Conservation (phyloP, 2,113 vertebrate species). For the Trogon melanurus region DNA sequence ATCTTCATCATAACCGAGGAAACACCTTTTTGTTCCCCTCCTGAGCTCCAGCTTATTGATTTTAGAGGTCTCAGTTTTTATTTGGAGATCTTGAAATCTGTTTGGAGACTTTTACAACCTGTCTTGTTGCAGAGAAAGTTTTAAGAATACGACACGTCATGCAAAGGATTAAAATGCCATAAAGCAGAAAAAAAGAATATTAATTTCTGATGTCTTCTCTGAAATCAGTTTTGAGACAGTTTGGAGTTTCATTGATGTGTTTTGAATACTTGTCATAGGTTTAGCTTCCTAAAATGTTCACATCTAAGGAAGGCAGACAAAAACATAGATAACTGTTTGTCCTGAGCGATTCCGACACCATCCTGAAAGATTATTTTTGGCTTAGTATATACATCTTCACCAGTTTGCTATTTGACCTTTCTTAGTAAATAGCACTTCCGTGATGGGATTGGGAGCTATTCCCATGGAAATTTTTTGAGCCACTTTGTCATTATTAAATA, state of each 20-base stretch:
- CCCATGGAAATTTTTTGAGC: not conserved
- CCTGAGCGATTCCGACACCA: not conserved
- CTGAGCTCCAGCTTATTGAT: not conserved
- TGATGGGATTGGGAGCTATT: not conserved
- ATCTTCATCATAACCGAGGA: not conserved
- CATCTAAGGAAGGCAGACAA: not conserved
- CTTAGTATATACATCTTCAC: not conserved
- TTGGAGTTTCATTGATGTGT: not conserved
- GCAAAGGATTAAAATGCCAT: not conserved
- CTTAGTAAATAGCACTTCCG: not conserved
- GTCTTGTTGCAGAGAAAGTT: not conserved
- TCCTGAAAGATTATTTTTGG: not conserved
- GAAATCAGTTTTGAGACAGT: not conserved
- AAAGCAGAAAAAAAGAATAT: not conserved
- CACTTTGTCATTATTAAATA: not conserved
- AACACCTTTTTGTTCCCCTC: not conserved
- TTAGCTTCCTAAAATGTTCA: not conserved
- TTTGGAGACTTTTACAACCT: not conserved
- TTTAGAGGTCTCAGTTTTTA: not conserved
- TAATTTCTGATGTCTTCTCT: not conserved
- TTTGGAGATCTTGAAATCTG: not conserved
- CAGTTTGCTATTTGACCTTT: not conserved
- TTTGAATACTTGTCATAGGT: slow-evolving; percentile 27
- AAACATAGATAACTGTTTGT: not conserved
- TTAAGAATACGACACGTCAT: not conserved